A percentile compares a stretch with the other conserved stretches of the same genome.
These are phyloP conservation scores for Mesitornis unicolor DNA, from an alignment of 2,113 vertebrate genomes.

Conservation along the genomic window DNA sequence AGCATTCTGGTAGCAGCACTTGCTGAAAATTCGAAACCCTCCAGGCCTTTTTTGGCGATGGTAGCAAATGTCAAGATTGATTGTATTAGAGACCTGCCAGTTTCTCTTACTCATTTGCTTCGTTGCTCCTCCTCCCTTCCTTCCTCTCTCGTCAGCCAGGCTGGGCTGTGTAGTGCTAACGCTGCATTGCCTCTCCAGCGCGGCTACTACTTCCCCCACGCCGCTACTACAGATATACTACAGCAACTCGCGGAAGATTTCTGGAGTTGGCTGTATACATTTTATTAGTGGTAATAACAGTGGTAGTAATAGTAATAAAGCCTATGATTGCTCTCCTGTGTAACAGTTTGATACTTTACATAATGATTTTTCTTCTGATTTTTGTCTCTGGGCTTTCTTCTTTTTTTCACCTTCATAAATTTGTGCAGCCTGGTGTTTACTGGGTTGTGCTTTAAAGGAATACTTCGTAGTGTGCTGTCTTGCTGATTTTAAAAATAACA, in stretches of 20 bases:
- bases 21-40: not conserved
- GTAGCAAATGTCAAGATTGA: conserved; percentile 10
- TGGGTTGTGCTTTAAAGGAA: not conserved
- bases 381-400: not conserved
- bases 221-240: conserved; percentile 8
- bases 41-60: conserved; percentile 47
- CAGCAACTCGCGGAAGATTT: not conserved
- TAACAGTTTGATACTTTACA: not conserved
- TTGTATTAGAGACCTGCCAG: conserved; percentile 27
- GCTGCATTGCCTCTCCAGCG: not conserved
- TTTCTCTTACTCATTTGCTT: conserved; percentile 29
- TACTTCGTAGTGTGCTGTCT: not conserved
- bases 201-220: not conserved
- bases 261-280: not conserved
- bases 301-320: not conserved
- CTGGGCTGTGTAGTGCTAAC: not conserved
- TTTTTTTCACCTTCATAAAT: not conserved
- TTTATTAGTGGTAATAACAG: not conserved
- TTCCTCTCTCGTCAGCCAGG: conserved; percentile 25
- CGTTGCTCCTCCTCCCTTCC: conserved; percentile 37
- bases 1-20: not conserved
- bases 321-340: not conserved
- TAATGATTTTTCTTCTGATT: not conserved
- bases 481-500: not conserved
- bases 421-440: not conserved